A percentile compares a stretch with the other conserved stretches of the same genome.
phyloP scores from a whole-genome alignment of 1,140 invertebrate species.

The Gonatopus flavifemur region DNA sequence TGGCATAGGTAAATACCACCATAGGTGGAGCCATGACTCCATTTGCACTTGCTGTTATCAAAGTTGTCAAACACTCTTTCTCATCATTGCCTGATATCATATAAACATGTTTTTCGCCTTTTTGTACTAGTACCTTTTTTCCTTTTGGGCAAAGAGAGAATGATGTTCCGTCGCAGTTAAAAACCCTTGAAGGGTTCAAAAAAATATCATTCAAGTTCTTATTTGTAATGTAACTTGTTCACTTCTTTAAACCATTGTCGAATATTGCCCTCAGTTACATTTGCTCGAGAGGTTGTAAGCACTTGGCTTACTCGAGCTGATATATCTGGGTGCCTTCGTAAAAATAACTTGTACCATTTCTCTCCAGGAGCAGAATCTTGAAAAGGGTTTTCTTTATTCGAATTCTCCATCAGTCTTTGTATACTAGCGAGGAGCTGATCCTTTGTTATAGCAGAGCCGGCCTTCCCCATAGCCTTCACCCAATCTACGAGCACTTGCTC shows the following conservation, averaged over 20 bases:
- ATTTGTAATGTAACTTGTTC: conserved; percentile 13
- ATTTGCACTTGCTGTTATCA: background rate
- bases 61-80: background rate
- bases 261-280: background rate
- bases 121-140: conserved; percentile 26
- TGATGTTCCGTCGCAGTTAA: conserved; percentile 42
- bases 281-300: background rate
- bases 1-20: background rate
- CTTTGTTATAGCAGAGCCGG: background rate
- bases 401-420: conserved; percentile 33
- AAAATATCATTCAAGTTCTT: conserved; percentile 21
- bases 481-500: background rate
- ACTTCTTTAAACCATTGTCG: background rate
- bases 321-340: background rate
- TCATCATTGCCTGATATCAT: background rate
- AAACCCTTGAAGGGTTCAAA: conserved; percentile 26
- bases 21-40: background rate
- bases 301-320: background rate
- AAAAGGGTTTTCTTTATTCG: conserved; percentile 2
- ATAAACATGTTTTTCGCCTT: conserved; percentile 36
- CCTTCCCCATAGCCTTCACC: background rate
- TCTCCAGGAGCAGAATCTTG: background rate
- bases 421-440: conserved; percentile 35
- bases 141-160: conserved; percentile 32
- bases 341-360: background rate